These are phyloP conservation scores for Gallinago paraguaiae DNA, from an alignment of 2,113 vertebrate genomes.

Conservation along the genomic window DNA sequence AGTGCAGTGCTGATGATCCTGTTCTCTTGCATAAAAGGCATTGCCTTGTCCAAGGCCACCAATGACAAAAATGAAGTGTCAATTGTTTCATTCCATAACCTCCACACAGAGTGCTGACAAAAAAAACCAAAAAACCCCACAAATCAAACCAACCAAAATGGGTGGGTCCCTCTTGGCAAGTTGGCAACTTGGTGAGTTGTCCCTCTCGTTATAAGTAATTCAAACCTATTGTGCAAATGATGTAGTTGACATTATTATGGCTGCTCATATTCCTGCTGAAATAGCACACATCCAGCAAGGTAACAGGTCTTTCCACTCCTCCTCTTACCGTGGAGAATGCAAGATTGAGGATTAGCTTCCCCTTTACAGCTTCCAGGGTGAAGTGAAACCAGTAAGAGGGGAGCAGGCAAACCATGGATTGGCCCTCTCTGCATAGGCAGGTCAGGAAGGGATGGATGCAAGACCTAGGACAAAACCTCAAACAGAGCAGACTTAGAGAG, in stretches of 20 bases:
- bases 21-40: background rate
- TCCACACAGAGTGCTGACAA: background rate
- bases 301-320: background rate
- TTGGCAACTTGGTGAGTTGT: background rate
- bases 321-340: background rate
- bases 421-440: background rate
- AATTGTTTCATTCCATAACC: background rate
- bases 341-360: background rate
- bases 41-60: background rate
- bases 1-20: background rate
- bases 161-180: background rate
- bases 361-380: background rate
- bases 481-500: background rate
- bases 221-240: background rate
- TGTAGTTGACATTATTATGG: background rate
- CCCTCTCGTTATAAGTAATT: background rate
- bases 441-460: background rate
- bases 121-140: background rate
- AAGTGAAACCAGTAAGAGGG: background rate
- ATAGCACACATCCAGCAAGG: background rate
- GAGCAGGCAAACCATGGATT: background rate
- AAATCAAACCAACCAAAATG: background rate
- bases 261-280: background rate
- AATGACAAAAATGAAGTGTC: background rate
- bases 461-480: background rate